Evolutionary conservation across 2,113 vertebrate species (phyloP).

Genomic region (Sinocyclocheilus maitianheensis): DNA sequence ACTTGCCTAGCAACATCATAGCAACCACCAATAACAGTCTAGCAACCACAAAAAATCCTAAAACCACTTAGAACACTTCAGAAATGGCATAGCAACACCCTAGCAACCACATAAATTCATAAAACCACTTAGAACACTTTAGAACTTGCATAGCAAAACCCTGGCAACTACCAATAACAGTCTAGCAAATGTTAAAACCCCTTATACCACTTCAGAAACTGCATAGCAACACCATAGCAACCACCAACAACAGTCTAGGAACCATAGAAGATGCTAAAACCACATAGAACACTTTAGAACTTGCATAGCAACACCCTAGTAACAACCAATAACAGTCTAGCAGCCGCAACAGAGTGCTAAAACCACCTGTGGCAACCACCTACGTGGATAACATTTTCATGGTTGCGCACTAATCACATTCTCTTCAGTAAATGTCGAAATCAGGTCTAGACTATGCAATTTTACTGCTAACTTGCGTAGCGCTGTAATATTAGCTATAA

Average conservation of each 20-base stretch:
- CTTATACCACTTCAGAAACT: not conserved
- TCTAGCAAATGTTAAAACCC: too few relatives aligned
- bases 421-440: not conserved
- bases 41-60: not conserved
- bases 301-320: not conserved
- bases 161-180: not conserved
- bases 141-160: not conserved
- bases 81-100: not conserved
- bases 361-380: not conserved
- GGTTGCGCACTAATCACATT: not conserved
- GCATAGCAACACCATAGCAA: not conserved
- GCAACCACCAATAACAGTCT: too few relatives aligned
- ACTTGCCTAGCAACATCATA: too few relatives aligned
- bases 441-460: not conserved
- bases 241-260: not conserved
- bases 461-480: not conserved
- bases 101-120: too few relatives aligned
- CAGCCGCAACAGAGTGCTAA: not conserved
- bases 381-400: not conserved
- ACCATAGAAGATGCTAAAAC: not conserved
- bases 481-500: not conserved
- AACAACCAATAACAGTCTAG: not conserved
- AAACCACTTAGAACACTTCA: not conserved
- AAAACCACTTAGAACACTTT: not conserved
- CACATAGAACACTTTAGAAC: not conserved